Evolutionary conservation across 2,113 vertebrate genomes (phyloP), one percentile per base, ranked within the genome.

Genomic region (Perognathus longimembris): DNA sequence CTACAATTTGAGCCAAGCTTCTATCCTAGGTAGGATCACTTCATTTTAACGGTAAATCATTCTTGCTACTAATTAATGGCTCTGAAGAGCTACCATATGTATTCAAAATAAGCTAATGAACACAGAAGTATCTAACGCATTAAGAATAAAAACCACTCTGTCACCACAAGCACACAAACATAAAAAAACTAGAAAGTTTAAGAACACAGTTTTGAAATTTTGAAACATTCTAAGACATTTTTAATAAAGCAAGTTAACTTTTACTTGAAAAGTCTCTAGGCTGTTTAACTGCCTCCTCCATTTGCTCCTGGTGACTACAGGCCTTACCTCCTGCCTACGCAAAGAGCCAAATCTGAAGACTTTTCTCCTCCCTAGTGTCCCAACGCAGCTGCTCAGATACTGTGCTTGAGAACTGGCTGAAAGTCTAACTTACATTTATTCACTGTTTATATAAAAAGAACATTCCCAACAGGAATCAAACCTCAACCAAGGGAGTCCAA

Each of bases 361-460:
- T 83, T 71, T 82, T 85, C 63, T 24, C 18, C 5, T 0, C 66
- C 28, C 3, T 0, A 3, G 0, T 34, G 71, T 73, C 14, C 40
- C 75, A 88, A 57, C 74, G 79, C 63, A 85, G 90, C 66, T 0
- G 3, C 36, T 88, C 86, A 26, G 2, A n/a, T 64, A 59, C 74
- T 83, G 85, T 69, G 64, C 1, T n/a, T 63, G 42, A 81, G 61
- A 93, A 96, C 0, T 93, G 92, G 94, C 88, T 94, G 95, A 2
- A 75, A 86, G 61, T 97, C 95, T 95, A 96, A 94, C 87, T 95
- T 96, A 96, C 85, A 97, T 94, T 97, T 84, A 75, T 57, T 45
- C 66, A 24, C 92, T 97, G 93, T 97, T 97, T 97, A 96, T 95
- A 97, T 92, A 92, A 93, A 84, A 91, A 95, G 95, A 97, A 96